A percentile compares a stretch with the other conserved stretches of the same genome.
Evolutionary conservation across 1,140 invertebrate genomes (phyloP).

Genomic region (Penaeus vannamei): DNA sequence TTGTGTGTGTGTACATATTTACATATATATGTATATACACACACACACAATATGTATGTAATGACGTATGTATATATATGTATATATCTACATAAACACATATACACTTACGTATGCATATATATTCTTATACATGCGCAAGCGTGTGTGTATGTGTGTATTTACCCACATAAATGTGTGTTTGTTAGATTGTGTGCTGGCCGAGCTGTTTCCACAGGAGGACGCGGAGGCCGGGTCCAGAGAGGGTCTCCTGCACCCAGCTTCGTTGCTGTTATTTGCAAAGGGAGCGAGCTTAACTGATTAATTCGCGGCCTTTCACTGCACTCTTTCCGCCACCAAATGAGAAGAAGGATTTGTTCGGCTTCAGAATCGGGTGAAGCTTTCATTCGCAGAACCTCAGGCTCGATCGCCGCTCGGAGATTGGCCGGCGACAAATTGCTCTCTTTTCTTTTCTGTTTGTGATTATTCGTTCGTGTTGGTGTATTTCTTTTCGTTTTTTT

Average conservation of each 20-base stretch:
- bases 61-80: background rate
- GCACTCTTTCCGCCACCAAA: constrained; percentile 45
- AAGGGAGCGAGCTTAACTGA: constrained; percentile 24
- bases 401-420: constrained; percentile 26
- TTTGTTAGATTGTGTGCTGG: no score
- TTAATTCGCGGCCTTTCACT: constrained; percentile 42
- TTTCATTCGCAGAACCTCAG: constrained; percentile 52
- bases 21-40: background rate
- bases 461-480: no score
- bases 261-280: constrained; percentile 12
- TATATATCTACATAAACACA: constrained; percentile 4
- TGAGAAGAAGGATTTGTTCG: constrained; percentile 46
- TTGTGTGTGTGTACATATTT: background rate
- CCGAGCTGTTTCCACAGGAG: no score
- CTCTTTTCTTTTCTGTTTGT: no score
- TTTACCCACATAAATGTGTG: no score
- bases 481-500: no score
- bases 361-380: constrained; percentile 49
- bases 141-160: background rate
- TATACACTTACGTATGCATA: constrained; percentile 30
- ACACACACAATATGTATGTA: no score
- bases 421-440: background rate
- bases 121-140: constrained; percentile 6
- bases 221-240: no score
- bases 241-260: background rate